Evolutionary conservation across 2,797 vertebrate genomes (phyloP).

Genomic region (Enoplosus armatus): DNA sequence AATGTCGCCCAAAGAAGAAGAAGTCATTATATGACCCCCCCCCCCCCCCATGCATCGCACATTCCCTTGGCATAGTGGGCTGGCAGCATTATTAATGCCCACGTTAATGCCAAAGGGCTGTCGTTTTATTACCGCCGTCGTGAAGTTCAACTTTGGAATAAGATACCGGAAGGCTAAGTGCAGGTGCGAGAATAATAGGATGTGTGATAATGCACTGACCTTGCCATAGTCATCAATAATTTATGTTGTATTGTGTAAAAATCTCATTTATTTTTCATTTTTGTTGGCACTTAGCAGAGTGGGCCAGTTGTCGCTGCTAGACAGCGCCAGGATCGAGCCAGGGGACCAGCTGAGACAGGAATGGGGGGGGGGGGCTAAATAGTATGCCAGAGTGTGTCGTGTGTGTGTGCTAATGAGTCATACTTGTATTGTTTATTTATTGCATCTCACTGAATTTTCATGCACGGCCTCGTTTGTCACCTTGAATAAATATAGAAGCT

Average conservation of each 20-base stretch:
- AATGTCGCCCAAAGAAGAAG: not conserved
- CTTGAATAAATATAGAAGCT: constrained; percentile 45
- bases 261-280: constrained; percentile 69
- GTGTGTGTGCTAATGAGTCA: not conserved
- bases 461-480: constrained; percentile 34
- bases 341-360: constrained; percentile 27
- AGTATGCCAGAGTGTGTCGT: not conserved
- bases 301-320: constrained; percentile 38
- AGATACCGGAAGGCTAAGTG: constrained; percentile 33
- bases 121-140: constrained; percentile 42
- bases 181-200: constrained; percentile 50
- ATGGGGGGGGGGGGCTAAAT: too few relatives aligned
- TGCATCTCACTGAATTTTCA: constrained; percentile 38
- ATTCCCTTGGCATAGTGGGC: constrained; percentile 2
- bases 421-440: constrained; percentile 47
- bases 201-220: constrained; percentile 40
- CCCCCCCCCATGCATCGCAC: not conserved
- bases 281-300: constrained; percentile 56
- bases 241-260: constrained; percentile 62
- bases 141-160: constrained; percentile 37
- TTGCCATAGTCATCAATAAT: constrained; percentile 55
- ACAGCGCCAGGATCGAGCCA: constrained; percentile 10
- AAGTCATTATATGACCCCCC: not conserved
- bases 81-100: constrained; percentile 50
- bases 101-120: constrained; percentile 51